Evolutionary conservation across 2,797 vertebrate species (phyloP).

Genomic region (Liparis tanakae): DNA sequence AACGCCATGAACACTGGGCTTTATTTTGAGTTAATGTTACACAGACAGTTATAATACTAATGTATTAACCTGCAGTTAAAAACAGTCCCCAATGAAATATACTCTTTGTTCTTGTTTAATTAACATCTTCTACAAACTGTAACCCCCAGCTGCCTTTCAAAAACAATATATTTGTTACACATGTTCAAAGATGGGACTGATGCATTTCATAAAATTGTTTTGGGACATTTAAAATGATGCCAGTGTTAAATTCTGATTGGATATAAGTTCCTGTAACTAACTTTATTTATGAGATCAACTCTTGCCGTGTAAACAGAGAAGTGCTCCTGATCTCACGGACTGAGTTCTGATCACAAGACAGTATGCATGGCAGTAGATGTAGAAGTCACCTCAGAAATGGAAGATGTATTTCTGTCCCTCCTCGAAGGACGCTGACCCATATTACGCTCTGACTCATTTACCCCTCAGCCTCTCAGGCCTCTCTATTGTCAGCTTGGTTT

Average conservation of each 20-base stretch:
- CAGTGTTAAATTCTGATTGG: background rate
- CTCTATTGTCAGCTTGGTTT: slow-evolving; percentile 48
- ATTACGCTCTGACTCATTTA: slow-evolving; percentile 47
- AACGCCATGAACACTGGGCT: background rate
- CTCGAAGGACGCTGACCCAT: slow-evolving; percentile 39
- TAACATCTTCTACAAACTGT: background rate
- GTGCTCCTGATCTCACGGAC: background rate
- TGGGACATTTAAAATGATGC: background rate
- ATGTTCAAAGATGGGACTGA: background rate
- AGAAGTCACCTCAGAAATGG: slow-evolving; percentile 27
- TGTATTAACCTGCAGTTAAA: background rate
- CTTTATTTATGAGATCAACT: background rate
- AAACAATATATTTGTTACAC: background rate
- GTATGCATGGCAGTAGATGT: background rate
- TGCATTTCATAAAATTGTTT: background rate
- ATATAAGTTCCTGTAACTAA: background rate
- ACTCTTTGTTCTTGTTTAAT: background rate
- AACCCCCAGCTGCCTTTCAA: background rate
- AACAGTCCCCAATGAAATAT: background rate
- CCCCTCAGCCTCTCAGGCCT: slow-evolving; percentile 36
- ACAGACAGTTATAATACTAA: background rate
- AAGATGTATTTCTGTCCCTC: slow-evolving; percentile 46
- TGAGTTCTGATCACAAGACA: background rate
- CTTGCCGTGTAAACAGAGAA: background rate
- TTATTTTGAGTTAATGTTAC: background rate